Evolutionary conservation across 1,140 invertebrate genomes (phyloP), one percentile per base, ranked within the genome.

Genomic region (Bilobella aurantiaca): DNA sequence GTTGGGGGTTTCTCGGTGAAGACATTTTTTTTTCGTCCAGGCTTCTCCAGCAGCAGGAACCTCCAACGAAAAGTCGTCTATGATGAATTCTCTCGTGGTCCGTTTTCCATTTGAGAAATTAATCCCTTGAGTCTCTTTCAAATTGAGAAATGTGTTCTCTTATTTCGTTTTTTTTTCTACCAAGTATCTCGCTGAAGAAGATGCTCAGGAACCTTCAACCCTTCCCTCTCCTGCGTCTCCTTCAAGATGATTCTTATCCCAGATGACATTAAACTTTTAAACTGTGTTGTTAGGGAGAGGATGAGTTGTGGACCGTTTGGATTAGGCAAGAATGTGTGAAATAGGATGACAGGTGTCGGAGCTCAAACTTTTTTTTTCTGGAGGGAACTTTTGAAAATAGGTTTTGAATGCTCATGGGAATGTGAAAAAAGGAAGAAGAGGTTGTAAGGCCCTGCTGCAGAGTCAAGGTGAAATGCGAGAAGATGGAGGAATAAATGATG

Each of bases 21-120:
- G n/a, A n/a, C n/a, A n/a, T n/a, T n/a, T n/a, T n/a, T n/a, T n/a
- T n/a, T n/a, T n/a, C n/a, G n/a, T n/a, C n/a, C n/a, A n/a, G n/a
- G n/a, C n/a, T n/a, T n/a, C n/a, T n/a, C n/a, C 37, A n/a, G 37
- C 37, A 42, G 37, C 37, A 42, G 37, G 37, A n/a, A 42, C n/a
- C n/a, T n/a, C n/a, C n/a, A n/a, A n/a, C n/a, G n/a, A n/a, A n/a
- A n/a, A n/a, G n/a, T n/a, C n/a, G n/a, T n/a, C 28, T 59, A 59
- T 59, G 58, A 59, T 59, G 58, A 59, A 59, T 59, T 29, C 58
- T 59, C 58, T 31, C 32, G 58, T 59, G 58, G 58, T 59, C 58
- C 58, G 14, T 59, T 59, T 59, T 59, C 58, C 58, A 59, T 59
- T 59, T 59, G 58, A 59, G 58, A 59, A 59, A 59, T 59, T 59